Evolutionary conservation across 2,113 vertebrate genomes (phyloP).

Genomic region (Scomber japonicus): DNA sequence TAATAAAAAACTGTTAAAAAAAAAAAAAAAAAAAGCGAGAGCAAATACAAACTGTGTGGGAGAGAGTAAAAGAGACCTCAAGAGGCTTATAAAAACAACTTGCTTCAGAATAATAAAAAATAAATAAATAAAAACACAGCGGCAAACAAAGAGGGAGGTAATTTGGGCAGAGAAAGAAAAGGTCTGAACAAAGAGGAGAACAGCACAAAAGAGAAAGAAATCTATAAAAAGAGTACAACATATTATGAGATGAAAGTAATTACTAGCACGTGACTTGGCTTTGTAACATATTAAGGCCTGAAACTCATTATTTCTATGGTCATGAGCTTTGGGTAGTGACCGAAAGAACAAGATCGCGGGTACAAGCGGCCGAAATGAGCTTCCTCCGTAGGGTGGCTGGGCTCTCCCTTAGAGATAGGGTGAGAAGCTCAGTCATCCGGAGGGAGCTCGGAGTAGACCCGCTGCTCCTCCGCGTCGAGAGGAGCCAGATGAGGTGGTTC

Average conservation of each 20-base stretch:
- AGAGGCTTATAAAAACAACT: constrained; percentile 15
- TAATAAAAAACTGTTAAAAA: not conserved
- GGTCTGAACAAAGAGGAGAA: not conserved
- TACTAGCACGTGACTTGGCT: not conserved
- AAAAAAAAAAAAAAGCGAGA: not conserved
- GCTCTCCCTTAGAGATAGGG: too few relatives aligned
- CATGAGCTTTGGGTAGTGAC: too few relatives aligned
- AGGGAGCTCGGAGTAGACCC: too few relatives aligned
- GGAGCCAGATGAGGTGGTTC: too few relatives aligned
- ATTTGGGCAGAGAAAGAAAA: not conserved
- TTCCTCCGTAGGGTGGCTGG: too few relatives aligned
- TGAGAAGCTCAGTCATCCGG: too few relatives aligned
- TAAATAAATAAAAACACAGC: not conserved
- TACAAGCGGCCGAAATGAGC: too few relatives aligned
- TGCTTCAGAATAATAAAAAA: not conserved
- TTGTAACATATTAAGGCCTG: not conserved
- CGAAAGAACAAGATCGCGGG: too few relatives aligned
- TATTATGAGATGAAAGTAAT: not conserved
- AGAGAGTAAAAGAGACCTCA: constrained; percentile 15
- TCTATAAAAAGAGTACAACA: not conserved
- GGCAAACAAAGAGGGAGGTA: not conserved
- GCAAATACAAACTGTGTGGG: constrained; percentile 15
- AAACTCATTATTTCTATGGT: not conserved
- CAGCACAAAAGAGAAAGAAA: not conserved
- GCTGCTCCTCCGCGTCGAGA: too few relatives aligned